These are phyloP conservation scores for Teleopsis dalmanni DNA, from an alignment of 1,140 invertebrate genomes.

Conservation along the genomic window DNA sequence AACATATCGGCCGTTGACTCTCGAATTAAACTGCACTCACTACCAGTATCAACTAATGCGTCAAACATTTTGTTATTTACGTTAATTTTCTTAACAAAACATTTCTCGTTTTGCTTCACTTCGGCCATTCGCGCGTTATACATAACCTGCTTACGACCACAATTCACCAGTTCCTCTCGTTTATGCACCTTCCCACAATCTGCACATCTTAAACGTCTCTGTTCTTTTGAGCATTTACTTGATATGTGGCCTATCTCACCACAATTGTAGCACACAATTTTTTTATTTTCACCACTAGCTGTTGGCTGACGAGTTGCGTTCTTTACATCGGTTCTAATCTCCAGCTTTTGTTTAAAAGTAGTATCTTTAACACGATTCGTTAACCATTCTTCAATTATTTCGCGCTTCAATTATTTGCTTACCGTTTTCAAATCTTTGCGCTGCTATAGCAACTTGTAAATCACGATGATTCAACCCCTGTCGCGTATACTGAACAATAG, in stretches of 20 bases:
- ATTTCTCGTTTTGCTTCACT: neutral
- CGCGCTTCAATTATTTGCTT: no score
- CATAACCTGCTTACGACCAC: slow-evolving; percentile 3
- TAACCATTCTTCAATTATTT: slow-evolving; percentile 5
- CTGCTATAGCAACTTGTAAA: slow-evolving; percentile 2
- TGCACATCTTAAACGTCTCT: neutral
- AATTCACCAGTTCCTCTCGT: slow-evolving; percentile 2
- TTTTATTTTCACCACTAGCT: neutral
- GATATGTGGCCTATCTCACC: slow-evolving; percentile 7
- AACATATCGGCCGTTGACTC: no score
- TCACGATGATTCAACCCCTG: slow-evolving; percentile 9
- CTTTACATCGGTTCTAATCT: no score
- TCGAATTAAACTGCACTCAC: slow-evolving; percentile 6
- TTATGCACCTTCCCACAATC: slow-evolving; percentile 8
- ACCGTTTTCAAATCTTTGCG: slow-evolving; percentile 3
- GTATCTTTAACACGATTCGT: neutral
- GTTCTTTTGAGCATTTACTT: slow-evolving; percentile 4
- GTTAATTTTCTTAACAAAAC: neutral
- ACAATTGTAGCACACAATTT: slow-evolving; percentile 7
- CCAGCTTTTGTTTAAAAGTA: neutral
- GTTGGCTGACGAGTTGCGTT: neutral
- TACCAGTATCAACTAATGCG: slow-evolving; percentile 6
- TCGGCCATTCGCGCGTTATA: neutral
- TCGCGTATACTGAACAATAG: slow-evolving; percentile 6
- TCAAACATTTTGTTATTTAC: neutral